Percentiles rank a stretch among this genome's conserved stretches.
Conservation (phyloP, 1,140 invertebrate genomes). For the Antheraea pernyi region DNA sequence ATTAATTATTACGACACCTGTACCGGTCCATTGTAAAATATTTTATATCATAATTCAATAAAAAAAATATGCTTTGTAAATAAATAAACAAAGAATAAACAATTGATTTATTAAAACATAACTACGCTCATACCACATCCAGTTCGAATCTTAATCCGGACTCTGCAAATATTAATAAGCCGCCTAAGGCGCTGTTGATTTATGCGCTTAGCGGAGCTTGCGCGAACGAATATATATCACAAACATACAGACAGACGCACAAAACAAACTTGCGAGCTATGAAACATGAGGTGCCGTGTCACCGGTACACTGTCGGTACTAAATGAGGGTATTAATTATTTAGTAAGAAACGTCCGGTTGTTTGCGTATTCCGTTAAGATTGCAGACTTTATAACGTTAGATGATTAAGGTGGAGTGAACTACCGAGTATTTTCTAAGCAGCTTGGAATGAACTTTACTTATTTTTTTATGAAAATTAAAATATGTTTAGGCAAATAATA, state of each 20-base stretch:
- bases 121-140: neutral
- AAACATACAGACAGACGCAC: conserved; percentile 48
- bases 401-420: neutral
- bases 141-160: conserved; percentile 24
- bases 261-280: conserved; percentile 23
- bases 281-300: conserved; percentile 43
- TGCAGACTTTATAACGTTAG: neutral
- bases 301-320: conserved; percentile 32
- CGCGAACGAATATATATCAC: conserved; percentile 68
- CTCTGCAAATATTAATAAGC: conserved; percentile 71
- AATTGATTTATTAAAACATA: too few relatives aligned
- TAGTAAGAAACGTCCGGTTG: conserved; percentile 9
- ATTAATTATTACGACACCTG: too few relatives aligned
- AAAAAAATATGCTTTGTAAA: too few relatives aligned
- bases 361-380: neutral
- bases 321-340: conserved; percentile 52
- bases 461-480: neutral
- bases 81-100: too few relatives aligned
- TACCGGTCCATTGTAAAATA: too few relatives aligned
- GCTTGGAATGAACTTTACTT: neutral
- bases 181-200: conserved; percentile 68
- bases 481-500: too few relatives aligned
- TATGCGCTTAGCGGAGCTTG: conserved; percentile 59
- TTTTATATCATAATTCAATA: too few relatives aligned
- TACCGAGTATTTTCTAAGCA: neutral